Percentiles rank a stretch among this genome's conserved stretches.
phyloP scores from a whole-genome alignment of 2,888 invertebrate genomes.

The Tipula vernalis region DNA sequence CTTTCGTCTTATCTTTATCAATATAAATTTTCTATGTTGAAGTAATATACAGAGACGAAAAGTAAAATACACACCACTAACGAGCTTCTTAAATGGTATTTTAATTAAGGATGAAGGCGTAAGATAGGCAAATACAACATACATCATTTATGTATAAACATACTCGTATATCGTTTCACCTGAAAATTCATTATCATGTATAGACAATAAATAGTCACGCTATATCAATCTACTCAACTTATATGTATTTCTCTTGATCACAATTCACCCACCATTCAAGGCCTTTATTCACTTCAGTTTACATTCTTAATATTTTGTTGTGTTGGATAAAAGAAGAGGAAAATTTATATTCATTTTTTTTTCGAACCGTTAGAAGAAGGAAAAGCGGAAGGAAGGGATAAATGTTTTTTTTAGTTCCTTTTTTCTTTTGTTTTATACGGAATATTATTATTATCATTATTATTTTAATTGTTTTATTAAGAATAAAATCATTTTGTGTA shows the following conservation, averaged over 20 bases:
- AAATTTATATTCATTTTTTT: neutral
- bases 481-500: neutral
- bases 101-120: neutral
- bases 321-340: neutral
- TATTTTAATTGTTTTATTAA: neutral
- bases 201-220: neutral
- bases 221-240: neutral
- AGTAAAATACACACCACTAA: neutral
- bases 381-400: neutral
- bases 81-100: neutral
- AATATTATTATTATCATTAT: neutral
- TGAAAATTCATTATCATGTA: neutral
- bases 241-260: neutral
- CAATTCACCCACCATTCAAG: too few relatives aligned
- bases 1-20: neutral
- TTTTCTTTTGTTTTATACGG: neutral
- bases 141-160: neutral
- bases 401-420: neutral
- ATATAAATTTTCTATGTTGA: neutral
- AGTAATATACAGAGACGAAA: neutral
- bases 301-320: neutral
- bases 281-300: neutral
- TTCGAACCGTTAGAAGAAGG: neutral
- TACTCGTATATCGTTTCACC: neutral
- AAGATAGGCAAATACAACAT: neutral